A percentile compares a stretch with the other conserved stretches of the same genome.
These are phyloP conservation scores for Typhlomys cinereus DNA, from an alignment of 2,113 vertebrate species.

Conservation along the genomic window DNA sequence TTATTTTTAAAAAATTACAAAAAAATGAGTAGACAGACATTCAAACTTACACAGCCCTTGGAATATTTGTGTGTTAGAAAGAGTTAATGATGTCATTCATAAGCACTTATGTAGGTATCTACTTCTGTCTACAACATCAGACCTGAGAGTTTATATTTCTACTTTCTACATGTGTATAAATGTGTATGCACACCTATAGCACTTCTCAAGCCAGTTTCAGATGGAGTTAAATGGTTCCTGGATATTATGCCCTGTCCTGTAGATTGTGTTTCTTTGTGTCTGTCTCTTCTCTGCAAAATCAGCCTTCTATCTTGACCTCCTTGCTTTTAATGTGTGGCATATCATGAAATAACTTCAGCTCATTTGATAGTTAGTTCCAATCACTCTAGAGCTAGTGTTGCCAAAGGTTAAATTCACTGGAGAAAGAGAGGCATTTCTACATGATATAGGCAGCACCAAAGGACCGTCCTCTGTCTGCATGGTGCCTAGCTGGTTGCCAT, in stretches of 20 bases:
- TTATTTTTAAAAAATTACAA: background rate
- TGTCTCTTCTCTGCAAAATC: background rate
- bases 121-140: background rate
- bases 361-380: background rate
- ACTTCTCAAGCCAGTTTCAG: background rate
- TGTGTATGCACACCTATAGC: background rate
- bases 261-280: background rate
- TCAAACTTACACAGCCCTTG: background rate
- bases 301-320: background rate
- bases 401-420: background rate
- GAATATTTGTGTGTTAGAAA: background rate
- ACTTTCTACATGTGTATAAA: background rate
- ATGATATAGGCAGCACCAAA: background rate
- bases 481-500: background rate
- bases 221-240: background rate
- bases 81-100: background rate
- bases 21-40: background rate
- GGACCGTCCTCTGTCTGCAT: background rate
- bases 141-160: background rate
- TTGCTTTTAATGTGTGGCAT: background rate
- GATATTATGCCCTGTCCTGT: background rate
- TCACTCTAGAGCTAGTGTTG: background rate
- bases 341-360: background rate
- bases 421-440: background rate
- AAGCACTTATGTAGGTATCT: background rate